Conservation (phyloP, 2,797 vertebrate species). For the Dryobates pubescens region DNA sequence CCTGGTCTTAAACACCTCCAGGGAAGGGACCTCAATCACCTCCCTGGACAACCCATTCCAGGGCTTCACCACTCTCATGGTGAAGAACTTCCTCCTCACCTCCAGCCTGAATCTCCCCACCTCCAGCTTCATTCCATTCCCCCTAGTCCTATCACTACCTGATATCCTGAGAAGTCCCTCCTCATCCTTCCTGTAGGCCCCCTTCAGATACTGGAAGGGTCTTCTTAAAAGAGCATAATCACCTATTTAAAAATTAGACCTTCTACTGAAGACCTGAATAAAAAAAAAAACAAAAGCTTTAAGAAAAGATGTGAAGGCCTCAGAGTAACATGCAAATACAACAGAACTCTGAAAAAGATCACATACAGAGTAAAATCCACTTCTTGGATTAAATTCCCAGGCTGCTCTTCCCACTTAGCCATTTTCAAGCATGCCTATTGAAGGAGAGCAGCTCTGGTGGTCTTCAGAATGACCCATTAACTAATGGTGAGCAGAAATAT, state of each 20-base stretch:
- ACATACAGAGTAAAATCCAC: neutral
- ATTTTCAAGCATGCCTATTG: neutral
- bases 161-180: no score
- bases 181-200: no score
- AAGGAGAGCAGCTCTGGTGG: neutral
- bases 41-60: no score
- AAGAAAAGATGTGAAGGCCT: neutral
- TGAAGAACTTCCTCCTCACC: no score
- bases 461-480: neutral
- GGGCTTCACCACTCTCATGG: no score
- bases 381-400: neutral
- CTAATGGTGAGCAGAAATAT: neutral
- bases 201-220: no score
- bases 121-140: no score
- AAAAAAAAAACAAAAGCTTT: neutral
- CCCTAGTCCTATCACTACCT: no score
- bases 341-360: neutral
- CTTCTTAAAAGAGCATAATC: neutral
- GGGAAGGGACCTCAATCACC: no score
- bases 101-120: no score
- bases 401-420: neutral
- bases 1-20: no score
- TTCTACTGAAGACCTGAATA: neutral
- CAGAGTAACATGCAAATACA: neutral
- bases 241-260: neutral